Conservation (phyloP, 2,797 vertebrate species). For the Enteromius thamalakanensis region DNA sequence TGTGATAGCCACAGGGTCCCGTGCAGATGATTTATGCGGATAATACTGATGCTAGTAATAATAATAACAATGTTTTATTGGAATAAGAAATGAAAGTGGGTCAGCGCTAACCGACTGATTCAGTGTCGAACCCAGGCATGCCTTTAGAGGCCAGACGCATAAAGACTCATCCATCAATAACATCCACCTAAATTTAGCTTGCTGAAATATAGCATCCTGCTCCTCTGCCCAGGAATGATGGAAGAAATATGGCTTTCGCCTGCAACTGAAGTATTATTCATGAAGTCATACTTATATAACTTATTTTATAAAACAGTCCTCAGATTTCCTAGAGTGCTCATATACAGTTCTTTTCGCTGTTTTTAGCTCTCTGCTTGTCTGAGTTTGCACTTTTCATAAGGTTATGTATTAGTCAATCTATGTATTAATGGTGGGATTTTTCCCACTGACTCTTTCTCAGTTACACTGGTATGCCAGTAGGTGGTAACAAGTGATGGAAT, state of each 20-base stretch:
- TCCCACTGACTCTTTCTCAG: not conserved
- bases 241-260: slow-evolving; percentile 26
- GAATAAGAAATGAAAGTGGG: slow-evolving; percentile 65
- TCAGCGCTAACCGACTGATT: slow-evolving; percentile 60
- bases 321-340: slow-evolving; percentile 7
- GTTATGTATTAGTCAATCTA: not conserved
- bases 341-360: not conserved
- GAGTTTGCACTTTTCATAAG: not conserved
- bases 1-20: slow-evolving; percentile 57
- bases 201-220: slow-evolving; percentile 53
- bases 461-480: not conserved
- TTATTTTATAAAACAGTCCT: slow-evolving; percentile 4
- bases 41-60: slow-evolving; percentile 63
- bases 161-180: slow-evolving; percentile 63
- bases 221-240: slow-evolving; percentile 44
- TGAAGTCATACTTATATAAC: slow-evolving; percentile 33
- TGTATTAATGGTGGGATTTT: not conserved
- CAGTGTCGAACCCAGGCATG: slow-evolving; percentile 56
- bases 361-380: not conserved
- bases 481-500: not conserved
- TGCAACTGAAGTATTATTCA: slow-evolving; percentile 48
- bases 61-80: slow-evolving; percentile 65
- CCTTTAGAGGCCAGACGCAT: slow-evolving; percentile 57
- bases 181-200: slow-evolving; percentile 55
- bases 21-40: slow-evolving; percentile 60